Evolutionary conservation across 2,888 invertebrate genomes (phyloP), one percentile per base, ranked within the genome.

Genomic region (Julus scanicus): DNA sequence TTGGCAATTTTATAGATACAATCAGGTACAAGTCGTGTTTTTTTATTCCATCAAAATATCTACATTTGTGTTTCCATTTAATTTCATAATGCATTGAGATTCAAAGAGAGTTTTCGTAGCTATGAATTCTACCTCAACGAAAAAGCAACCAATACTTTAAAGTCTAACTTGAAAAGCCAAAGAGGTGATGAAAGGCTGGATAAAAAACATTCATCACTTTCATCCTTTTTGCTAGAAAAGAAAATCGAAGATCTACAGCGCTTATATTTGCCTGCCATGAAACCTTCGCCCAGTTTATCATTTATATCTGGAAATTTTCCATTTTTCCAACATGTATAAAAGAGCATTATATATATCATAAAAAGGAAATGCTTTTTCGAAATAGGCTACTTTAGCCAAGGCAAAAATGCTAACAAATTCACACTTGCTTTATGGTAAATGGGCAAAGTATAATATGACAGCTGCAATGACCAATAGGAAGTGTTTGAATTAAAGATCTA

Each of bases 131-230:
- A 13, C 80, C 3, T 37, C 0, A 9, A 29, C 1, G 37, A 80
- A 37, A 29, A 37, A 3, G 20, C 71, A 71, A 71, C 6, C 71
- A 15, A 29, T 29, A 80, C 5, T 80, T 80, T 29, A 80, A 80
- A 37, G 29, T 8, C 80, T 29, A 80, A 29, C 20, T 13, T 13
- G 20, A 80, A 80, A 80, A 20, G 29, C 80, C 29, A 37, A 37
- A 20, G 8, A 71, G 37, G 80, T 80, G 80, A 80, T 80, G 37
- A 80, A 80, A 80, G 80, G 80, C 80, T 80, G 80, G 80, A 80
- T 80, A 80, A 80, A 80, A 80, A 80, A 80, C 80, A 80, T 80
- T 80, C 80, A 80, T 80, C 80, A 80, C 80, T 80, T 80, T 80
- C 80, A 80, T 80, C 80, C 13, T 80, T 37, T 80, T 71, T n/a